Evolutionary conservation across 2,888 invertebrate genomes (phyloP), one percentile per base, ranked within the genome.

Genomic region (Lithophane semibrunnea): DNA sequence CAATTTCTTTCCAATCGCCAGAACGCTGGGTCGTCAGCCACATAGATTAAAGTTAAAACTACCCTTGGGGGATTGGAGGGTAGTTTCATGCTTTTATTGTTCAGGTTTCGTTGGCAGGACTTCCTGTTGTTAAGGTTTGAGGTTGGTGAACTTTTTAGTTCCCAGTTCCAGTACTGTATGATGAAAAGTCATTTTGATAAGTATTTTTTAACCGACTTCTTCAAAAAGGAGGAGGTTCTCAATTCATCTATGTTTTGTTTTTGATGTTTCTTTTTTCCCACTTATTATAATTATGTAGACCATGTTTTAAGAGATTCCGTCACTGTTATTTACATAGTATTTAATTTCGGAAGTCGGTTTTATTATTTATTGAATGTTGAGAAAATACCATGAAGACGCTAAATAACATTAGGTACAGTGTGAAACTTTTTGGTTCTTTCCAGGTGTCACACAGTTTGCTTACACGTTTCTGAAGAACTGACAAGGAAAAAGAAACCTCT

Each of bases 41-140:
- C 84, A 70, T 82, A 85, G 86, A 88, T 88, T 88, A 86, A 87
- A 88, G 89, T 86, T 87, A 82, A 88, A 88, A 78, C 84, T 84
- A 79, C 86, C 89, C 85, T 75, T 75, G 66, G 88, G 86, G 86
- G 58, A 79, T 84, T 73, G 71, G 60, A 13, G 72, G 61, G 60
- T 74, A 73, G 74, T 69, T 78, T 75, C 64, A 66, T 82, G 64
- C 64, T 76, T 81, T 81, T 84, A 82, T 82, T 85, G 86, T 47
- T 54, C 56, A 60, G 69, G 69, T 82, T 65, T 42, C 9, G 61
- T 78, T 82, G 78, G 72, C 52, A 72, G 63, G 60, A 56, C 54
- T 77, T 82, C 54, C 37, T 67, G 66, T 44, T 56, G 52, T 61
- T 66, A 54, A 63, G 18, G 24, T 78, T 60, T 73, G 7, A 58